phyloP scores from a whole-genome alignment of 2,888 invertebrate genomes.

The Clitarchus hookeri region DNA sequence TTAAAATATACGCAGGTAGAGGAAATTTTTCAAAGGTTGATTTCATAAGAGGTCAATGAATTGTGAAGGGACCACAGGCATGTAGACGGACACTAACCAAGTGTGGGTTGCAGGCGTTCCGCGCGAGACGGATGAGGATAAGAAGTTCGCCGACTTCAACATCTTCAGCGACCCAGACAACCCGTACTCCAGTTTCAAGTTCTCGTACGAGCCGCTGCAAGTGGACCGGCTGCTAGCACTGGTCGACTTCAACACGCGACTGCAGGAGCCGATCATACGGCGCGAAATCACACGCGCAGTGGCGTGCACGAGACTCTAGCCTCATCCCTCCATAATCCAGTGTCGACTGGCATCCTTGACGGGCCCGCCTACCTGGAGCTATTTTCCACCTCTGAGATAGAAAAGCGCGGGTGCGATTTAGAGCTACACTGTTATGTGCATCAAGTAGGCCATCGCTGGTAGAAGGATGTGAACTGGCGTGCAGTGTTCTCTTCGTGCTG shows the following conservation, averaged over 20 bases:
- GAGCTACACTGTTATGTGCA: no score
- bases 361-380: no score
- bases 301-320: not conserved
- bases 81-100: no score
- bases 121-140: slow-evolving; percentile 52
- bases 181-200: slow-evolving; percentile 56
- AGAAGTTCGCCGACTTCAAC: slow-evolving; percentile 53
- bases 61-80: not conserved
- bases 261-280: not conserved
- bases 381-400: no score
- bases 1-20: not conserved
- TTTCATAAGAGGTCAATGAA: no score
- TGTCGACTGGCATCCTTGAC: no score
- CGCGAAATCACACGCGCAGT: not conserved
- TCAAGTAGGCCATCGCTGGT: no score
- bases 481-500: no score
- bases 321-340: no score
- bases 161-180: slow-evolving; percentile 54
- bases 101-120: slow-evolving; percentile 51
- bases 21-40: not conserved
- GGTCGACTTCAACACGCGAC: slow-evolving; percentile 50
- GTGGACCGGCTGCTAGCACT: slow-evolving; percentile 54
- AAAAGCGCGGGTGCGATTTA: no score
- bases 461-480: no score
- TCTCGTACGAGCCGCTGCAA: slow-evolving; percentile 52